Conservation (phyloP, 2,888 invertebrate genomes). For the Acleris sparsana region DNA sequence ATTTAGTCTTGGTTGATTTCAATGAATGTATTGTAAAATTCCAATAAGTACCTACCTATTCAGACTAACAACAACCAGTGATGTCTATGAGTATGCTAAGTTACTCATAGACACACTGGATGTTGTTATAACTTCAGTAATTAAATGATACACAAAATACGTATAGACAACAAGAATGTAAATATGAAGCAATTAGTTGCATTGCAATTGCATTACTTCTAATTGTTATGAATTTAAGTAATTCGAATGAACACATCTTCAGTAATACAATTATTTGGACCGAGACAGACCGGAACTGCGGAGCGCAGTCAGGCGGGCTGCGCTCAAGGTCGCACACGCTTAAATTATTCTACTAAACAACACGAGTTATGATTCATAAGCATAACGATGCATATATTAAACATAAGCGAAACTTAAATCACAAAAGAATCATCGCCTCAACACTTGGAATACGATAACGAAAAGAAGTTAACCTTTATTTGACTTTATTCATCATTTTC, state of each 20-base stretch:
- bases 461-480: too few species aligned
- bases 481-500: too few species aligned
- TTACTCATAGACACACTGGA: too few species aligned
- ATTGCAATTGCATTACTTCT: not conserved
- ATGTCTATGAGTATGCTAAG: too few species aligned
- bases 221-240: constrained; percentile 40
- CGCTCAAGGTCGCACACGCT: constrained; percentile 70
- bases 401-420: constrained; percentile 15
- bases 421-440: constrained; percentile 14
- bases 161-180: not conserved
- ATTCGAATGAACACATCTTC: constrained; percentile 59
- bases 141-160: too few species aligned
- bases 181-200: not conserved
- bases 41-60: too few species aligned
- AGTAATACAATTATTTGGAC: constrained; percentile 58
- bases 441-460: too few species aligned
- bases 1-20: too few species aligned
- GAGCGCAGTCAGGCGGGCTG: constrained; percentile 63
- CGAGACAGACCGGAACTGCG: constrained; percentile 69
- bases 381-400: constrained; percentile 27
- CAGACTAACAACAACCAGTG: too few species aligned
- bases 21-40: too few species aligned
- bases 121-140: not conserved
- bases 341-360: constrained; percentile 37
- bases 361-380: constrained; percentile 26